Evolutionary conservation across 2,888 invertebrate species (phyloP), one percentile per base, ranked within the genome.

Genomic region (Lasioglossum pauxillum): DNA sequence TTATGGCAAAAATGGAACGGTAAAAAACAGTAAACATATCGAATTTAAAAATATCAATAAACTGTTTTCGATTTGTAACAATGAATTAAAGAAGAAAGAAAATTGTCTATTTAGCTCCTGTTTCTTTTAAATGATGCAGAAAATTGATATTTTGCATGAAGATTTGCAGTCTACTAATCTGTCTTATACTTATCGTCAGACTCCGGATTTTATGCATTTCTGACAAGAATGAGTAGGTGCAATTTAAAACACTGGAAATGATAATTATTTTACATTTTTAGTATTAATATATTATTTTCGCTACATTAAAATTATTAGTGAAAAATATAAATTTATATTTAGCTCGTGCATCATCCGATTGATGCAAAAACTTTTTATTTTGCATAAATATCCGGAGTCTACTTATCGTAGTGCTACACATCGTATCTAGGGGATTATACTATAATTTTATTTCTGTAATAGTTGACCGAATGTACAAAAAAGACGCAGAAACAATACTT

Each of bases 401-500:
- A 57, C 57, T n/a, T n/a, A 31, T 64, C n/a, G 19, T 64, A 23
- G 12, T 35, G 38, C 35, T 38, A 38, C 19, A 69, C 23, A 38
- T 38, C 23, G 8, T 31, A 38, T 23, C 10, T 69, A 23, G n/a
- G n/a, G 23, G 12, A 41, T 71, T 41, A n/a, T n/a, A 71, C 41
- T 41, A 41, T 41, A 71, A 41, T 69, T 35, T 8, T 38, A 69
- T 10, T 38, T 38, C 12, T 69, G 14, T 44, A 44, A 44, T 44
- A 23, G 74, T 16, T 79, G 44, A 77, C 31, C n/a, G 31, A 77
- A 78, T 67, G 67, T 83, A 72, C 67, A 78, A 82, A 84, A 73
- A 57, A 60, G 53, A 72, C 44, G 35, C 41, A 27, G 19, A 69
- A 19, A 71, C 46, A 77, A 67, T 78, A 72, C 5, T 72, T 19